These are phyloP conservation scores for Picathartes gymnocephalus DNA, from an alignment of 2,113 vertebrate species.

Conservation along the genomic window DNA sequence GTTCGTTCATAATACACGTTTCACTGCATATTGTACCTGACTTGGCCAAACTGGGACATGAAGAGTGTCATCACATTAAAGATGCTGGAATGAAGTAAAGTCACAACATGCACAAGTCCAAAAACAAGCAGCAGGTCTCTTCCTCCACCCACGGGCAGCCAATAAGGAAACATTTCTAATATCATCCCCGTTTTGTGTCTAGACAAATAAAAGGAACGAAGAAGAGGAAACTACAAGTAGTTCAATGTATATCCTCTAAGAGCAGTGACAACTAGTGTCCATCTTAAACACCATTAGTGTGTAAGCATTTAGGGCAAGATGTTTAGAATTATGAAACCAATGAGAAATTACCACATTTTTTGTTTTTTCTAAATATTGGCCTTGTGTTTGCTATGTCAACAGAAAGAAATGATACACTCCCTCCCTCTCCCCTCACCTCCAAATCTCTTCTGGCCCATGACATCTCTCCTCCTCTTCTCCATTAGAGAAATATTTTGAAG, in stretches of 20 bases:
- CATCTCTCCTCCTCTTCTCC: background rate
- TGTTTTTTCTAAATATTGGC: constrained; percentile 7
- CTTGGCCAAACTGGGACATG: constrained; percentile 59
- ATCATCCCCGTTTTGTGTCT: constrained; percentile 63
- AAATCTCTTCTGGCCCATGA: background rate
- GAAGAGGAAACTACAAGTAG: constrained; percentile 61
- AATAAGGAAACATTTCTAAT: constrained; percentile 64
- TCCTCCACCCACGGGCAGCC: constrained; percentile 55
- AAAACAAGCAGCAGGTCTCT: constrained; percentile 59
- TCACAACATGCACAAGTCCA: constrained; percentile 67
- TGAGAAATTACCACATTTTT: background rate
- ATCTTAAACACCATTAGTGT: background rate
- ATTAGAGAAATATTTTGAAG: background rate
- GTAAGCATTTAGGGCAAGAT: background rate
- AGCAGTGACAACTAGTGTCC: background rate
- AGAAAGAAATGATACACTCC: constrained; percentile 17
- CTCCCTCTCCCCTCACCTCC: background rate
- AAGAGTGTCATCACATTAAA: constrained; percentile 53
- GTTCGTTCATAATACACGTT: constrained; percentile 49
- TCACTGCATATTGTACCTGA: constrained; percentile 57
- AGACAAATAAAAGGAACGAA: constrained; percentile 53
- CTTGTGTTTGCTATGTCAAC: constrained; percentile 53
- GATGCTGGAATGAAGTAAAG: constrained; percentile 64
- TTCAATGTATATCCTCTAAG: constrained; percentile 18
- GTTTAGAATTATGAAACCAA: background rate